Conservation (phyloP, 2,888 invertebrate genomes). For the Palloptera scutellata region DNA sequence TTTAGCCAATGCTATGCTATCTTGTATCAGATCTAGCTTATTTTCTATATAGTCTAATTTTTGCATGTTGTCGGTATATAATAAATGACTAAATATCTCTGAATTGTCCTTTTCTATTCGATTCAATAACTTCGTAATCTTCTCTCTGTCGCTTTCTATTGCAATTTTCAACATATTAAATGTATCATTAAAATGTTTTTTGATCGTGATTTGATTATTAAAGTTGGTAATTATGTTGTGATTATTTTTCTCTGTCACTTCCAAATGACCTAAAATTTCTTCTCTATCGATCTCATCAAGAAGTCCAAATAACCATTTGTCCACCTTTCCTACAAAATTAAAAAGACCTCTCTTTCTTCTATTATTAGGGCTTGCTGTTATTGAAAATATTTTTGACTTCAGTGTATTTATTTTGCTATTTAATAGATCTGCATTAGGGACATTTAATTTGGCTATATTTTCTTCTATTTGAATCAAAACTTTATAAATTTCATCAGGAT, state of each 20-base stretch:
- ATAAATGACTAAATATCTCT: not conserved
- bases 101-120: not conserved
- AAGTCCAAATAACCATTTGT: not conserved
- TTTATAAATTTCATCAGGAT: not conserved
- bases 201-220: not conserved
- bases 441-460: not conserved
- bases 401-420: not conserved
- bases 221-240: not conserved
- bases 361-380: not conserved
- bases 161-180: not conserved
- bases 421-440: not conserved
- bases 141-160: not conserved
- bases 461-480: not conserved
- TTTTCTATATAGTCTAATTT: not conserved
- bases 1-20: not conserved
- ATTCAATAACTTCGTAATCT: not conserved
- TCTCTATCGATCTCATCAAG: not conserved
- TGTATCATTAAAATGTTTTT: not conserved
- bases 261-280: not conserved
- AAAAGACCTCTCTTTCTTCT: conserved; percentile 1
- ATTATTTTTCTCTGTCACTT: not conserved
- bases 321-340: not conserved
- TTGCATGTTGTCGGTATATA: not conserved
- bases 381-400: not conserved
- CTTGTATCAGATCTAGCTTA: not conserved